These are phyloP conservation scores for Amphiprion ocellaris DNA, from an alignment of 2,113 vertebrate genomes.

Conservation along the genomic window DNA sequence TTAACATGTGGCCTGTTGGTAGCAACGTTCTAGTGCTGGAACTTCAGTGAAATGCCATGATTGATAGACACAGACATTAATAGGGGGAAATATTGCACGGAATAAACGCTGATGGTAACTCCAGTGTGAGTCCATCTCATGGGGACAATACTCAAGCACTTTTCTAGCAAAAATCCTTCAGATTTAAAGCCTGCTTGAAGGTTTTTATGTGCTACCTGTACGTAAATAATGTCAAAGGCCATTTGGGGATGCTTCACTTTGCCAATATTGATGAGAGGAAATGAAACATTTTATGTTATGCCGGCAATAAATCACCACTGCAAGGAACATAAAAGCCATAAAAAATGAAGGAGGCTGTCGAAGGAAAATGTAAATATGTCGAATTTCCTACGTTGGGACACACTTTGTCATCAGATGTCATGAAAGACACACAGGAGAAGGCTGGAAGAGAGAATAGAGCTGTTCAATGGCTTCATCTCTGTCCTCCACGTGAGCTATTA, in stretches of 20 bases:
- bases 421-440: neutral
- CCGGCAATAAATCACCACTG: neutral
- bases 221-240: neutral
- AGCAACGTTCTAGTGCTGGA: neutral
- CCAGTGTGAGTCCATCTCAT: neutral
- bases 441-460: neutral
- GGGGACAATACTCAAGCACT: neutral
- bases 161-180: neutral
- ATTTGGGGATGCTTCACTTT: neutral
- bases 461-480: slow-evolving; percentile 1
- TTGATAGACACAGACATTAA: slow-evolving; percentile 3
- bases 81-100: neutral
- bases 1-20: too few relatives aligned
- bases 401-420: neutral
- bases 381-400: neutral
- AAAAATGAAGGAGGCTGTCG: too few relatives aligned
- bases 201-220: neutral
- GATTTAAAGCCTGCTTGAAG: neutral
- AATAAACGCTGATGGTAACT: neutral
- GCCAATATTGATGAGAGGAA: neutral
- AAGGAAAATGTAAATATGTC: neutral
- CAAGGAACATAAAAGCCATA: neutral
- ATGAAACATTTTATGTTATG: neutral
- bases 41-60: neutral
- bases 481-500: neutral